Conservation (phyloP, 2,113 vertebrate species). For the Muntiacus reevesi region DNA sequence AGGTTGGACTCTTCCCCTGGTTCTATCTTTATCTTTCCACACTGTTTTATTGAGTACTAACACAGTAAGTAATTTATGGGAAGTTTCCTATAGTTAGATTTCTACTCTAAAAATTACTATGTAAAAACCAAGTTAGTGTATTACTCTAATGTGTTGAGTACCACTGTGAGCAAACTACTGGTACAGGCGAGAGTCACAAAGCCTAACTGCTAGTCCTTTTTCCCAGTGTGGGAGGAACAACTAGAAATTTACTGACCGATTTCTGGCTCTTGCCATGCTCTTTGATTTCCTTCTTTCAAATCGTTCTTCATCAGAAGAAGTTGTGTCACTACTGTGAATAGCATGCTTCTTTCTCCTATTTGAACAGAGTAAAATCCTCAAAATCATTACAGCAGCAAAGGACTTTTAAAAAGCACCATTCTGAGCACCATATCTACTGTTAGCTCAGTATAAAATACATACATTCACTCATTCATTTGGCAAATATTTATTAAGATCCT, state of each 20-base stretch:
- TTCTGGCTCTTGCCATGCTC: constrained; percentile 97
- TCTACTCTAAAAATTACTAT: not conserved
- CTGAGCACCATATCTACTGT: not conserved
- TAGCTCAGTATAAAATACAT: not conserved
- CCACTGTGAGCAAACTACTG: not conserved
- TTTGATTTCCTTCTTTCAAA: constrained; percentile 99
- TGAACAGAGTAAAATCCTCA: constrained; percentile 51
- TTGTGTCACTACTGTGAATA: constrained; percentile 98
- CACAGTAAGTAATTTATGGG: not conserved
- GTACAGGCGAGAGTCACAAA: not conserved
- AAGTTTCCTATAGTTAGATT: not conserved
- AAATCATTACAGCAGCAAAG: not conserved
- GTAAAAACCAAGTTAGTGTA: not conserved
- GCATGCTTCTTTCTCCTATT: constrained; percentile 98
- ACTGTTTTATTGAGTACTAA: not conserved
- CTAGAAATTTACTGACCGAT: constrained; percentile 83
- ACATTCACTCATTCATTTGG: not conserved
- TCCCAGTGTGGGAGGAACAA: not conserved
- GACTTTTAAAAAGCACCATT: not conserved
- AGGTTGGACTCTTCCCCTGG: not conserved
- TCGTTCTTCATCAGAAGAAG: constrained; percentile 98
- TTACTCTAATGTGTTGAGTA: not conserved
- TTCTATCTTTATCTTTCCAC: not conserved
- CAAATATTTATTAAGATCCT: not conserved
- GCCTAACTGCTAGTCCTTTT: not conserved